Evolutionary conservation across 2,888 invertebrate species (phyloP).

Genomic region (Ditula angustiorana): DNA sequence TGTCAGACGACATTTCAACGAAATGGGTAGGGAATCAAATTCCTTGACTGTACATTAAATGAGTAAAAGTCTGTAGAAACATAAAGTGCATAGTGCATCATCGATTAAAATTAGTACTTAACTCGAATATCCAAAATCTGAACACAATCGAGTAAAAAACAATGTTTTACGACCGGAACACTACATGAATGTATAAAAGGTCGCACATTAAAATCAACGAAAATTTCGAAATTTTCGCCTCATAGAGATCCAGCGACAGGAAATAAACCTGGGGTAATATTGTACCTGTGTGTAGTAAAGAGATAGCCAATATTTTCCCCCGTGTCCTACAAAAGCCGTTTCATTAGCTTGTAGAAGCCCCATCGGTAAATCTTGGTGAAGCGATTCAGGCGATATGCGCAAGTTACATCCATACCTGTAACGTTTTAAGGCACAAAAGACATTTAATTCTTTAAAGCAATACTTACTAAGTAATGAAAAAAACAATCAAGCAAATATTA

Average conservation of each 20-base stretch:
- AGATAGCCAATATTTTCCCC: constrained; percentile 79
- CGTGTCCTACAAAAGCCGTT: constrained; percentile 78
- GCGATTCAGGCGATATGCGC: constrained; percentile 69
- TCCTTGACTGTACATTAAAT: no score
- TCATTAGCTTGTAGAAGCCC: constrained; percentile 74
- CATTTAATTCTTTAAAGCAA: background rate
- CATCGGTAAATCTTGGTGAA: constrained; percentile 66
- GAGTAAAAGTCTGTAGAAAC: no score
- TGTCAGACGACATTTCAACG: no score
- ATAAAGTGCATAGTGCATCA: no score
- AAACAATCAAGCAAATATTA: background rate
- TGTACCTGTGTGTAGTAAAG: constrained; percentile 76
- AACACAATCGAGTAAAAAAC: no score
- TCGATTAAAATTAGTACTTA: no score
- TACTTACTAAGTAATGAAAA: background rate
- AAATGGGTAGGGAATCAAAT: no score
- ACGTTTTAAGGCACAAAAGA: background rate
- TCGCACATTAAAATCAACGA: no score
- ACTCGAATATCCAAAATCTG: no score
- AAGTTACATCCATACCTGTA: constrained; percentile 79
- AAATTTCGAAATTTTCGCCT: no score
- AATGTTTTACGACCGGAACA: no score
- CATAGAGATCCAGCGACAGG: background rate
- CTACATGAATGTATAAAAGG: no score
- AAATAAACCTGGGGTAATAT: background rate